These are phyloP conservation scores for Microctenopoma steveboyesi DNA, from an alignment of 2,797 vertebrate genomes.

Conservation along the genomic window DNA sequence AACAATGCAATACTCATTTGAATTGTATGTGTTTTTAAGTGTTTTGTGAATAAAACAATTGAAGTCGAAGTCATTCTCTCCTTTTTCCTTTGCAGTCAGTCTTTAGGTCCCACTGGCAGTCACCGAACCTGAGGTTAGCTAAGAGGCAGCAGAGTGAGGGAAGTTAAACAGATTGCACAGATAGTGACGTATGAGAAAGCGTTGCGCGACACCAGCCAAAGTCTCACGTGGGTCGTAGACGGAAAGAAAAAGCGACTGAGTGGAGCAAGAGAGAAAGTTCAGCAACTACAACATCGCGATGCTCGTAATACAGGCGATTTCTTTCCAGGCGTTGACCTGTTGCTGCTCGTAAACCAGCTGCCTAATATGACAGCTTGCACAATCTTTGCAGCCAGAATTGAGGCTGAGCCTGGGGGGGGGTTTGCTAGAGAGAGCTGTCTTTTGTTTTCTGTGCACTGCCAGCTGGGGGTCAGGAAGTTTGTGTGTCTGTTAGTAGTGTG, in stretches of 20 bases:
- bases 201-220: conserved; percentile 22
- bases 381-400: conserved; percentile 69
- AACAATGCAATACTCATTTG: conserved; percentile 58
- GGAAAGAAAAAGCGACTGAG: conserved; percentile 10
- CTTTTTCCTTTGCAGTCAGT: conserved; percentile 21
- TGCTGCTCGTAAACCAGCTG: conserved; percentile 82
- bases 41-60: conserved; percentile 79
- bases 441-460: conserved; percentile 51
- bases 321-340: conserved; percentile 76
- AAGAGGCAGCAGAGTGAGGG: conserved; percentile 24
- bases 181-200: conserved; percentile 55
- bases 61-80: conserved; percentile 52
- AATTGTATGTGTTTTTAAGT: conserved; percentile 64
- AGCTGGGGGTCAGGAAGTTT: conserved; percentile 36
- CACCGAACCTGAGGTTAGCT: conserved; percentile 3
- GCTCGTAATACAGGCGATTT: conserved; percentile 55
- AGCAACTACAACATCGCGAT: conserved; percentile 45
- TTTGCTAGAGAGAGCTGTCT: conserved; percentile 49
- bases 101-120: conserved; percentile 2
- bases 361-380: conserved; percentile 82
- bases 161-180: conserved; percentile 18
- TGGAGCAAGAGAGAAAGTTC: conserved; percentile 4
- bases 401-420: conserved; percentile 15
- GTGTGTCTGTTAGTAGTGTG: conserved; percentile 26
- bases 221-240: conserved; percentile 37